Evolutionary conservation across 1,140 invertebrate species (phyloP).

Genomic region (Cherax destructor): DNA sequence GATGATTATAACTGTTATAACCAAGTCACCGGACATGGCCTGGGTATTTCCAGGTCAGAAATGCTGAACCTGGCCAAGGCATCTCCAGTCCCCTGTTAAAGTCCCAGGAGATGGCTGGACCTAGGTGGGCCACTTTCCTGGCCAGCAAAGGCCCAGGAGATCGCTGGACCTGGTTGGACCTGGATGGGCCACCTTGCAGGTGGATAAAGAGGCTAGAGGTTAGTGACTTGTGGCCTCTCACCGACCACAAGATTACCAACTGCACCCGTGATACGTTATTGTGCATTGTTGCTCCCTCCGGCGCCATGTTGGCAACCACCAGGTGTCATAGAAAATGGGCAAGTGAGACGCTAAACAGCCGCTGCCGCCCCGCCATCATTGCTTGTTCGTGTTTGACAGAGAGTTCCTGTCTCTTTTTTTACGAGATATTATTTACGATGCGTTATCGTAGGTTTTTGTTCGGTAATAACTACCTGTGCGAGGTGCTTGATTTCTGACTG

Average conservation of each 20-base stretch:
- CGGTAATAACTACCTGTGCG: not conserved
- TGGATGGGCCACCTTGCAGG: not conserved
- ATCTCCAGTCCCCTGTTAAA: no score
- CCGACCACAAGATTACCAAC: not conserved
- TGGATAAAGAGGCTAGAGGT: slow-evolving; percentile 79
- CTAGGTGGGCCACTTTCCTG: no score
- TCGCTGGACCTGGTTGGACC: not conserved
- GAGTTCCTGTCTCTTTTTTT: not conserved
- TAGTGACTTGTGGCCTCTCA: not conserved
- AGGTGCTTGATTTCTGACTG: not conserved
- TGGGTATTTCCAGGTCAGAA: no score
- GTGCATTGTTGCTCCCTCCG: not conserved
- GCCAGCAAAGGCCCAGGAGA: not conserved
- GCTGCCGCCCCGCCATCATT: not conserved
- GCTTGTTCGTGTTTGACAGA: not conserved
- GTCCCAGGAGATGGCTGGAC: no score
- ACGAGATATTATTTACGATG: not conserved
- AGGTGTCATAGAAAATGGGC: not conserved
- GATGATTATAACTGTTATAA: no score
- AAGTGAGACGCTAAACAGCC: not conserved
- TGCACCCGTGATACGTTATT: not conserved
- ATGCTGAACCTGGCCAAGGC: no score
- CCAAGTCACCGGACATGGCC: no score
- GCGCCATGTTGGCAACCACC: slow-evolving; percentile 1
- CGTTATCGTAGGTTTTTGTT: not conserved